Base-by-base conservation (phyloP, 37 sponge, comb jelly and placozoan genomes). In the Aphrocallistes beatrix region DNA sequence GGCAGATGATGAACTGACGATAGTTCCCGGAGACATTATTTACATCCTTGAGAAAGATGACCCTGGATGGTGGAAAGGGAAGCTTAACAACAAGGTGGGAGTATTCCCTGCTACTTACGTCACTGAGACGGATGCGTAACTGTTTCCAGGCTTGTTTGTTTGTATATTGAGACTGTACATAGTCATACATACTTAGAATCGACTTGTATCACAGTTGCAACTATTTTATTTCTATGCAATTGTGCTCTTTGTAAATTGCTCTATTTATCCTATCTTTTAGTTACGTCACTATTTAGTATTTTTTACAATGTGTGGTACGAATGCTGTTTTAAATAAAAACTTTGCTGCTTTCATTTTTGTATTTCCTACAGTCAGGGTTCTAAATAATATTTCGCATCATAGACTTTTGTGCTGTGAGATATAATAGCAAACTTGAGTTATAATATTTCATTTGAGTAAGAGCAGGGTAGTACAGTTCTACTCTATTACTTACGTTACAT, bases 81-180 rank as follows among this genome's bases (percentile, higher is more conserved):
- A 95, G 38, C 83, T 93, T 0, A 93, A 95, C 42, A 92, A 94
- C 0, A 49, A 36, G 23, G 81, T 93, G 0, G 96, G 96, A 25
- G 90, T 93, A n/a, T 95, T 95, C 83, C 96, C 96, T 51, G 94
- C 94, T 36, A 85, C 90, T 40, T 95, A 93, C 81, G 96, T 95
- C 0, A 83, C 88, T 38, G 91, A 91, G 36, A 36, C 75, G 8
- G 75, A 60, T 60, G 75, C 75, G 17, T 60, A 60, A 60, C 49
- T 47, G 13, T 60, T 60, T 19, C 34, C 21, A 21, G n/a, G 8
- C 17, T 30, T 25, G 3, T 30, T 60, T 25, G 3, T 60, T 60
- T 60, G 75, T 60, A 60, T 60, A 60, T 60, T 47, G 75, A 60
- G 25, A 60, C 34, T 60, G 75, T 60, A 60, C n/a, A 60, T 60